A percentile compares a stretch with the other conserved stretches of the same genome.
Evolutionary conservation across 2,797 vertebrate genomes (phyloP).

Genomic region (Margarornis squamiger): DNA sequence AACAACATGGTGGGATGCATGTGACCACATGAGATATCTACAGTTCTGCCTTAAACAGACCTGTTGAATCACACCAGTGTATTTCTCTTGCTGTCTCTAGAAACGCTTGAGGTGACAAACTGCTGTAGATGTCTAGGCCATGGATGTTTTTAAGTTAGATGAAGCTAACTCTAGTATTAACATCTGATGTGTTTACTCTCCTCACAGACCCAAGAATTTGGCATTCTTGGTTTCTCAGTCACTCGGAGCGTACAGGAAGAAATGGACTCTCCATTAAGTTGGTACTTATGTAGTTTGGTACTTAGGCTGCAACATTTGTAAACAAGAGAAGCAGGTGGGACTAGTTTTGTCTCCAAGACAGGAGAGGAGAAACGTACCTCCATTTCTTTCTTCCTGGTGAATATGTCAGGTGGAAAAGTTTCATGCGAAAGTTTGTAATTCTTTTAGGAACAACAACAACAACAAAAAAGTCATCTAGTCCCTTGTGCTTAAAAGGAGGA

Average conservation of each 20-base stretch:
- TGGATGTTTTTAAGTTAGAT: not conserved
- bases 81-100: not conserved
- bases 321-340: not conserved
- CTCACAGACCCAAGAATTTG: not conserved
- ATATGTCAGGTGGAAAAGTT: not conserved
- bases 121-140: not conserved
- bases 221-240: not conserved
- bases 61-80: not conserved
- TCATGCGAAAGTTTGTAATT: not conserved
- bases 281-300: not conserved
- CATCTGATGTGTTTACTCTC: not conserved
- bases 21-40: not conserved
- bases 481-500: not conserved
- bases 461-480: not conserved
- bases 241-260: not conserved
- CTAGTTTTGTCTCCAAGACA: not conserved
- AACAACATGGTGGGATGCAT: not conserved
- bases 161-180: not conserved
- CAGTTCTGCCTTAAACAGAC: not conserved
- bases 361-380: not conserved
- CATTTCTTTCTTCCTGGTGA: not conserved
- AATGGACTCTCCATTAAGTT: not conserved
- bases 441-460: not conserved
- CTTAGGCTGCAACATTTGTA: not conserved
- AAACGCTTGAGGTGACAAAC: not conserved